These are phyloP conservation scores for Phalacrocorax carbo DNA, from an alignment of 2,113 vertebrate genomes.

Conservation along the genomic window DNA sequence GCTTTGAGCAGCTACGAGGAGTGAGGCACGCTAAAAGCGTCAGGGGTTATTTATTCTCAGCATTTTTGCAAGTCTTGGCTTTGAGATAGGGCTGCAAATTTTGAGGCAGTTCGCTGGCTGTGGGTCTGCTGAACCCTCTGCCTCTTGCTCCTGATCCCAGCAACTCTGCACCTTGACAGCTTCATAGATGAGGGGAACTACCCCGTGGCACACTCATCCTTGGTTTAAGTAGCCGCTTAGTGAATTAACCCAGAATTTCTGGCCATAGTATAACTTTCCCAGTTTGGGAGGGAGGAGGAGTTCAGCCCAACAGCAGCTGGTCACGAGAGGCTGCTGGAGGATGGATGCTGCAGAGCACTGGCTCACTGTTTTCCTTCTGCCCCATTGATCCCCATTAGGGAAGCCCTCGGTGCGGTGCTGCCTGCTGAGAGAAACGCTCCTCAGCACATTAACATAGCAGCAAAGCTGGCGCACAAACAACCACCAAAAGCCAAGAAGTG, in stretches of 20 bases:
- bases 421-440: background rate
- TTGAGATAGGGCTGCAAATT: background rate
- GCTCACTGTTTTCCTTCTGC: background rate
- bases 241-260: background rate
- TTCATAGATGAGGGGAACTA: background rate
- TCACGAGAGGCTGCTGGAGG: background rate
- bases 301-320: background rate
- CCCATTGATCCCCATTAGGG: background rate
- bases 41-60: background rate
- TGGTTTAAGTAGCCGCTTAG: background rate
- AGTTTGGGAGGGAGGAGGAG: too few species aligned
- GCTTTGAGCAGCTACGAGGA: background rate
- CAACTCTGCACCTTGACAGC: background rate
- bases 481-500: background rate
- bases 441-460: background rate
- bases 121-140: background rate
- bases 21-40: too few species aligned
- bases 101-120: background rate
- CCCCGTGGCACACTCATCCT: background rate
- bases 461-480: background rate
- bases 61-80: background rate
- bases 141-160: background rate
- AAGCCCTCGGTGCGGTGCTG: background rate
- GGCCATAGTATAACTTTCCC: accelerated
- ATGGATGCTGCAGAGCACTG: background rate